These are phyloP conservation scores for Rotaria sp. DNA, from an alignment of 2,888 invertebrate species.

Conservation along the genomic window DNA sequence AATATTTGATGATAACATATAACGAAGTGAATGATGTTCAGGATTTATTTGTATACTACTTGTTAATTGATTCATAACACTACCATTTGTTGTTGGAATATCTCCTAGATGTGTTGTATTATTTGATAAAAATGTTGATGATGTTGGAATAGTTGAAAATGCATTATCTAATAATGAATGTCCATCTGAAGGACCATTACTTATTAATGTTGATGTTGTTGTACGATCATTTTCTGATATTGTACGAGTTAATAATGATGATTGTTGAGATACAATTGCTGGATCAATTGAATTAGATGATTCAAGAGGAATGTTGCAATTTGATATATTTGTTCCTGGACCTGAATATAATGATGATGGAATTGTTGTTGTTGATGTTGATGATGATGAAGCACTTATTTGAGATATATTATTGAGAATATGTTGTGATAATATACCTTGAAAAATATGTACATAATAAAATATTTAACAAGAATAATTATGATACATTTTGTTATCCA, in stretches of 20 bases:
- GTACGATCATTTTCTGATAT: background rate
- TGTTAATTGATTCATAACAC: constrained; percentile 16
- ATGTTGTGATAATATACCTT: background rate
- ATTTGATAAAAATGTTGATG: background rate
- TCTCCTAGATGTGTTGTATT: background rate
- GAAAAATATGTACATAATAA: background rate
- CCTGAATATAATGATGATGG: background rate
- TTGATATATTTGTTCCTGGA: background rate
- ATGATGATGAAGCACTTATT: background rate
- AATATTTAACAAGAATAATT: no score
- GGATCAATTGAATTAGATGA: background rate
- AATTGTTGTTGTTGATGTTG: background rate
- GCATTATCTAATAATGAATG: background rate
- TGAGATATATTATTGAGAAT: constrained; percentile 3
- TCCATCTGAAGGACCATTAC: background rate
- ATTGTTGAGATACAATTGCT: background rate
- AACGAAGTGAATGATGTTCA: background rate
- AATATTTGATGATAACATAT: constrained; percentile 4
- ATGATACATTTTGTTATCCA: no score
- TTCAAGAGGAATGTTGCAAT: background rate
- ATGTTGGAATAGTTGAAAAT: background rate
- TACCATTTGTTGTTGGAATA: background rate
- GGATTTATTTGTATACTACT: background rate
- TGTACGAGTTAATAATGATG: background rate
- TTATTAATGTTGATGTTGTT: background rate